Conservation (phyloP, 2,113 vertebrate species). For the Rhipidura dahli region DNA sequence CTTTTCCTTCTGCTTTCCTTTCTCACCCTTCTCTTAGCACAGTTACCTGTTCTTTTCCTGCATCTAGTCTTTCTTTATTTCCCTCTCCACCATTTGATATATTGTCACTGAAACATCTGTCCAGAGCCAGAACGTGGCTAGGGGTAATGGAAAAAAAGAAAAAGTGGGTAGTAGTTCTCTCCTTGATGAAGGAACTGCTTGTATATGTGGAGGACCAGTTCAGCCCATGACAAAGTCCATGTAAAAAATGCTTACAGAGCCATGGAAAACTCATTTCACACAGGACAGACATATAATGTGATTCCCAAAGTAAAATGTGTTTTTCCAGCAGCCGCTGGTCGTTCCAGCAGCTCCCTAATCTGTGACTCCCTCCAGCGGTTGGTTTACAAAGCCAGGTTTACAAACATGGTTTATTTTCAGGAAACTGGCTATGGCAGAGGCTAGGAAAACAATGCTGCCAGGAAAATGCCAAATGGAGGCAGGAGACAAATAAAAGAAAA, state of each 20-base stretch:
- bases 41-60: not conserved
- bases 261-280: not conserved
- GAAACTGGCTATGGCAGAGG: not conserved
- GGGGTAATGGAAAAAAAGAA: not conserved
- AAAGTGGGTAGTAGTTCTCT: not conserved
- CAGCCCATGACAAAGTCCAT: not conserved
- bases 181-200: not conserved
- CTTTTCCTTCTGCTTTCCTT: not conserved
- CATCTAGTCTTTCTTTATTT: not conserved
- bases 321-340: not conserved
- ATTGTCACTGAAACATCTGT: not conserved
- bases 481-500: not conserved
- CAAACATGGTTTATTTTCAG: not conserved
- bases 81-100: not conserved
- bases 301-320: not conserved
- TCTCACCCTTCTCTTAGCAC: not conserved
- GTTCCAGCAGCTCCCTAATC: conserved; percentile 32
- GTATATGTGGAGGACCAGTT: not conserved
- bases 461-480: not conserved
- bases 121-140: not conserved
- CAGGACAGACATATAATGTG: not conserved
- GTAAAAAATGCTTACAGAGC: not conserved
- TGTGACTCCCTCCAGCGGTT: conserved; percentile 51
- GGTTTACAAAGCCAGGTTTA: not conserved
- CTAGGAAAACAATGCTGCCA: not conserved